These are phyloP conservation scores for Clarias laeviceps DNA, from an alignment of 2,797 vertebrate genomes.

Conservation along the genomic window DNA sequence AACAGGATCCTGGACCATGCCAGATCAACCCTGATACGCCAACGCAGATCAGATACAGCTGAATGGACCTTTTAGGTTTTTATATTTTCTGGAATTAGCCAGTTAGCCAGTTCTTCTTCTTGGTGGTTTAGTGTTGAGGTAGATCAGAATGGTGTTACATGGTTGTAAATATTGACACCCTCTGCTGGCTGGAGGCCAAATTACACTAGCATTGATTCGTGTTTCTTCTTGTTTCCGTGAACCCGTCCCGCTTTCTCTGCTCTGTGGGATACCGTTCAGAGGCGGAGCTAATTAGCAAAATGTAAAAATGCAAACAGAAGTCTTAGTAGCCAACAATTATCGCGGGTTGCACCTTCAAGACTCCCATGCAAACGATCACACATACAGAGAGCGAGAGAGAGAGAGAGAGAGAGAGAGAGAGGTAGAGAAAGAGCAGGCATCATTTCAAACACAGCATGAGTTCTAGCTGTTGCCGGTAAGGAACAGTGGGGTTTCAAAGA, in stretches of 20 bases:
- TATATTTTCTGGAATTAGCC: not conserved
- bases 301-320: not conserved
- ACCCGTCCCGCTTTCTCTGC: not conserved
- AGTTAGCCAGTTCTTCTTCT: not conserved
- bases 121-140: not conserved
- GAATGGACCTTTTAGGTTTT: not conserved
- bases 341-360: not conserved
- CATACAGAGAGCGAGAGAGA: not conserved
- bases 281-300: not conserved
- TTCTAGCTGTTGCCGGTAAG: slow-evolving; percentile 34
- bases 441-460: slow-evolving; percentile 26
- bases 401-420: not conserved
- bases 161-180: not conserved
- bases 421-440: not conserved
- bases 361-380: not conserved
- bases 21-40: not conserved
- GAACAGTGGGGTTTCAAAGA: slow-evolving; percentile 32
- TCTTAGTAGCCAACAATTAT: not conserved
- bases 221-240: not conserved
- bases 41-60: not conserved
- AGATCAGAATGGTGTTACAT: not conserved
- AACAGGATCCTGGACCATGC: not conserved
- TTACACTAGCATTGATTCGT: no score
- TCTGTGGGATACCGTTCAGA: not conserved
- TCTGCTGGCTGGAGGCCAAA: not conserved